Evolutionary conservation across 1,140 invertebrate genomes (phyloP), one percentile per base, ranked within the genome.

Genomic region (Cydia amplana): DNA sequence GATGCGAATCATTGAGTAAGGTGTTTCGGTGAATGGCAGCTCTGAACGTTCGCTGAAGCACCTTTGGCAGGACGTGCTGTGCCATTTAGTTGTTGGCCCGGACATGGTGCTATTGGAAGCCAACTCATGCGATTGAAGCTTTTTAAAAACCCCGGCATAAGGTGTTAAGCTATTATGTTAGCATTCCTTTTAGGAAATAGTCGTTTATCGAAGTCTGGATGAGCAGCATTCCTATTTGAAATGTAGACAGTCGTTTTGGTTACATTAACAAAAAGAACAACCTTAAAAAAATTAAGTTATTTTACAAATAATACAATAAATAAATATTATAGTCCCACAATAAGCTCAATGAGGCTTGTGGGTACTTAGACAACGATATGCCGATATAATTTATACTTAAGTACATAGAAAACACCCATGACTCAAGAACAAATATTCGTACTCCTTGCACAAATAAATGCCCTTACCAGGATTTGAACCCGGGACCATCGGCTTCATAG

Each of bases 21-120:
- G 64, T 65, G 28, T 65, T 65, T 65, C 64, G 18, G 64, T 36
- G 25, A 32, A 65, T 36, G 64, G 64, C 25, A 65, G 55, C 18
- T 60, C 55, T 20, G 55, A 60, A 32, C 64, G 64, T 65, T 65
- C 64, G 28, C 25, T 65, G 64, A 65, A 65, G 28, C 25, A 36
- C 64, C 64, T 65, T 65, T 65, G 64, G 64, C 64, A 65, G 64
- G 64, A 65, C 64, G 55, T 60, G 20, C 55, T 60, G 55, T 23
- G 55, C 55, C 20, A 23, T 60, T 60, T 60, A 23, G 20, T 60
- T 60, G 55, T n/a, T 23, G 55, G 55, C 55, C 18, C 20, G 55
- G 20, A 23, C 20, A 60, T 10, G 55, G 18, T 60, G 55, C 18
- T n/a, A 60, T 23, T 23, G 55, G 18, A 60, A 60, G 55, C 20